Evolutionary conservation across 64 coral and sea anemone genomes (phyloP), one percentile per base, ranked within the genome.

Genomic region (Acropora tenuis): DNA sequence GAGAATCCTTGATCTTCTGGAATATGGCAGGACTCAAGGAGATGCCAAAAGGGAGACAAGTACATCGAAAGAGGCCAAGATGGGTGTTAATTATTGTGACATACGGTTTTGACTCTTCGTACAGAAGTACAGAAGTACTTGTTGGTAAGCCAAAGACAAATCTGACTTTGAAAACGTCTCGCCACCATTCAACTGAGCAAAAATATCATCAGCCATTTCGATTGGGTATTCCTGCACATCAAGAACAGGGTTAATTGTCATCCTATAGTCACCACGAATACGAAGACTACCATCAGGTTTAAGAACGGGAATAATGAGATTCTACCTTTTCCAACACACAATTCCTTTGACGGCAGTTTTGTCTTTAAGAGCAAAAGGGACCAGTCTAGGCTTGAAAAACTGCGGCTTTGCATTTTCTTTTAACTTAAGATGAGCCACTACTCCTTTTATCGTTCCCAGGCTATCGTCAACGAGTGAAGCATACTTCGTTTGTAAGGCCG

Each of bases 241-340:
- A 12, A 50, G 46, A 77, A 47, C 86, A 76, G 86, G 86, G 74
- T 74, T 74, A 50, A 87, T 40, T n/a, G 65, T 87, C 47, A 50
- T 76, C 76, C 91, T 95, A 67, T 91, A 95, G 50, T 95, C 89
- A 6, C 80, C 89, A 92, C 77, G 88, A 42, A 94, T 86, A 55
- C 52, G 52, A 55, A 55, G 1, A 55, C 5, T 55, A 55, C 52
- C 52, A 55, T 55, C 52, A 55, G 3, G 52, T 55, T 55, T 55
- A 10, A 55, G 52, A 55, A 55, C 52, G 5, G 52, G 52, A 10
- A 55, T 10, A 55, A 55, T 55, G 52, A 10, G 52, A 19, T 80
- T 67, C 80, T 15, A 90, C 88, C 8, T 69, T 73, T 53, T 75
- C 79, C 55, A 95, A 69, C 52, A 7, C 52, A 55, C 52, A 5